A percentile compares a stretch with the other conserved stretches of the same genome.
Conservation (phyloP, 2,888 invertebrate species). For the Ichneumoninae sp. region DNA sequence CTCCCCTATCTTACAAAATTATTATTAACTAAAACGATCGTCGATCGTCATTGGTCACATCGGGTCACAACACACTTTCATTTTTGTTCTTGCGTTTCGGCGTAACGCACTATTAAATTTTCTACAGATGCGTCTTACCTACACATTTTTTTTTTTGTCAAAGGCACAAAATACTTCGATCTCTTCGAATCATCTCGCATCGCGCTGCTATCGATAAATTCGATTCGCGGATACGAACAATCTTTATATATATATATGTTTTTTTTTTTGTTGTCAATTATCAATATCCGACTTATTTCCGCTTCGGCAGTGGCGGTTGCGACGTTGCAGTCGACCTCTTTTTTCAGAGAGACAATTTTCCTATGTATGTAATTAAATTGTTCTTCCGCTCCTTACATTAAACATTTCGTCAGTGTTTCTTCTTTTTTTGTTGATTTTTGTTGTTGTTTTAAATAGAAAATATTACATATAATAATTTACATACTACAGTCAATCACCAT, state of each 20-base stretch:
- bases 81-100: slow-evolving; percentile 57
- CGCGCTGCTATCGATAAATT: neutral
- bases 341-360: slow-evolving; percentile 60
- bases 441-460: slow-evolving; percentile 74
- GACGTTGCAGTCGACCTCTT: slow-evolving; percentile 26
- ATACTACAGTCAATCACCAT: slow-evolving; percentile 73
- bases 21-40: slow-evolving; percentile 67
- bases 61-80: slow-evolving; percentile 67
- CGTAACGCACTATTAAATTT: slow-evolving; percentile 74
- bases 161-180: slow-evolving; percentile 15
- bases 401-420: slow-evolving; percentile 45
- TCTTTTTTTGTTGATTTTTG: slow-evolving; percentile 11
- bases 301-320: slow-evolving; percentile 39
- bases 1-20: slow-evolving; percentile 63
- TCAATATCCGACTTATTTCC: neutral
- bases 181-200: neutral
- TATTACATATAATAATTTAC: slow-evolving; percentile 74
- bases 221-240: neutral
- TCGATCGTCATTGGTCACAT: slow-evolving; percentile 73
- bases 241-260: slow-evolving; percentile 5
- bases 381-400: slow-evolving; percentile 48
- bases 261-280: neutral
- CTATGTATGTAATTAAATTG: slow-evolving; percentile 66
- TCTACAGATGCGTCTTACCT: slow-evolving; percentile 61
- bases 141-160: slow-evolving; percentile 19